Conservation (phyloP, 2,113 vertebrate species). For the Pholis gunnellus region DNA sequence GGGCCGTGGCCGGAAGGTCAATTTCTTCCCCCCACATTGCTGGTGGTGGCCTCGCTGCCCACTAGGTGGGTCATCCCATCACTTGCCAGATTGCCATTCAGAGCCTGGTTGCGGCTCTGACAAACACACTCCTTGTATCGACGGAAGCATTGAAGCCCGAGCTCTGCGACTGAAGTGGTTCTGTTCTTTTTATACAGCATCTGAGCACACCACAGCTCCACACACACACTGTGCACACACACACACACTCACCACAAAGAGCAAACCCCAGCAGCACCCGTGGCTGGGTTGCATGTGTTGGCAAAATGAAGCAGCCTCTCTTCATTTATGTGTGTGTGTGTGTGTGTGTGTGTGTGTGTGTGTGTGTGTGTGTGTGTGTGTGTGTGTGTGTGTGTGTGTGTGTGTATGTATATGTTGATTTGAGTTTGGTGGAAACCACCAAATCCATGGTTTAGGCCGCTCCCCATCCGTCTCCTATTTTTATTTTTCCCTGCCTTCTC, state of each 20-base stretch:
- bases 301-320: conserved; percentile 59
- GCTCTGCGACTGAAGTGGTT: conserved; percentile 63
- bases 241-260: conserved; percentile 39
- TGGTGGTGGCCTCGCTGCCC: background rate
- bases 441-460: conserved; percentile 43
- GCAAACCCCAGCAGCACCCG: conserved; percentile 44
- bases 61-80: background rate
- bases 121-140: conserved; percentile 39
- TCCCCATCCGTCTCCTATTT: conserved; percentile 37
- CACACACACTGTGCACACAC: conserved; percentile 11
- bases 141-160: conserved; percentile 20
- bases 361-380: conserved; percentile 8
- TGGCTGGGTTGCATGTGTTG: conserved; percentile 58
- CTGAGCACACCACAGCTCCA: conserved; percentile 29
- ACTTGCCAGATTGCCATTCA: background rate
- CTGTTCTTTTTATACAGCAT: conserved; percentile 64
- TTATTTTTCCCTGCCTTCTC: conserved; percentile 18
- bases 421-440: conserved; percentile 52
- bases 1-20: background rate
- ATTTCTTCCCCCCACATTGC: background rate
- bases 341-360: conserved; percentile 4
- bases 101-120: background rate
- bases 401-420: conserved; percentile 33
- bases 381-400: background rate
- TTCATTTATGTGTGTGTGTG: conserved; percentile 31